Evolutionary conservation across 2,113 vertebrate species (phyloP).

Genomic region (Eudyptes chrysolophus): DNA sequence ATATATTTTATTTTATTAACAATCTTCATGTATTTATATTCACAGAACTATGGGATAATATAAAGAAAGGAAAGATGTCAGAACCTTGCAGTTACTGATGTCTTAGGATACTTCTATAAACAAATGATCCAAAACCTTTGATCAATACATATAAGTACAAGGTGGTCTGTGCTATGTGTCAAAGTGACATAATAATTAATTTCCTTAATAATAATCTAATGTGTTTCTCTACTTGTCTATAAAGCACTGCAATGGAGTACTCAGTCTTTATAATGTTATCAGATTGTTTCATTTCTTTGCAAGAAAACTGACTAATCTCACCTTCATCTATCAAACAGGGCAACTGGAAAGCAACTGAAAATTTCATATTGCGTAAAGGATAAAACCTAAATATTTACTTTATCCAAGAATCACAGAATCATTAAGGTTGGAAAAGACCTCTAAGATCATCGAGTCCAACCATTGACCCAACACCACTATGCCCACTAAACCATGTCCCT

Average conservation of each 20-base stretch:
- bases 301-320: neutral
- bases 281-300: neutral
- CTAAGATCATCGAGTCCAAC: too few species aligned
- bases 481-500: too few species aligned
- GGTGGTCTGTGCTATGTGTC: neutral
- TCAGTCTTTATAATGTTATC: neutral
- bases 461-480: too few species aligned
- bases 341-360: neutral
- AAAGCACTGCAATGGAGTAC: neutral
- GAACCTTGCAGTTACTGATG: neutral
- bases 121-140: neutral
- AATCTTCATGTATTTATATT: neutral
- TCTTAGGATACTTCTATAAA: neutral
- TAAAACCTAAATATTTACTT: neutral
- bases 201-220: neutral
- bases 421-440: too few species aligned
- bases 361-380: neutral
- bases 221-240: neutral
- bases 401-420: neutral
- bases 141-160: neutral
- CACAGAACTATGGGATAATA: neutral
- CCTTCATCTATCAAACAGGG: neutral
- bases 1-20: neutral
- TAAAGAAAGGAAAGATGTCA: conserved; percentile 4
- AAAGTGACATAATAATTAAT: conserved; percentile 44